Base-by-base conservation (phyloP, 2,888 invertebrate species). In the Hylaea fasciaria region DNA sequence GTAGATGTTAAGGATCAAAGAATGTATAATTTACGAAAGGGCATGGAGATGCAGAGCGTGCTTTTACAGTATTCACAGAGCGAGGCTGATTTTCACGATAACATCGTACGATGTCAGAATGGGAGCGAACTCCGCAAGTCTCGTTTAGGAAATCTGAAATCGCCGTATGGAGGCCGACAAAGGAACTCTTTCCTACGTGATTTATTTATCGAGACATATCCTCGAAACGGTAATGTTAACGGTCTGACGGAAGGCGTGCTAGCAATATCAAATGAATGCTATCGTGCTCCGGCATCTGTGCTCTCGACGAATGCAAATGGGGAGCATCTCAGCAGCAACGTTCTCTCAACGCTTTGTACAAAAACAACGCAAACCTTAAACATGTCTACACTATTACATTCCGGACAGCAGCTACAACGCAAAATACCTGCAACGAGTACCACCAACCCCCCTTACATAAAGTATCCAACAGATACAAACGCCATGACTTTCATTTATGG, bases 191-290 rank as follows among this genome's bases (percentile, higher is more conserved):
- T 81, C 76, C 82, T 85, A 86, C 88, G 86, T 86, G 89, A 87
- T 87, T 85, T 87, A 86, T 87, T 83, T 89, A 87, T 85, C 82
- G 88, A 87, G 86, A 82, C 85, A 83, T 85, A 85, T 86, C 84
- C 85, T 85, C 85, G 78, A 78, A 89, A 87, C 87, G 83, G 89
- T 86, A 86, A 85, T 76, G 78, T 76, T 90, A 91, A 90, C 89
- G 89, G 90, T 83, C 79, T 79, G 75, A 69, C 81, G 68, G 73
- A 80, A 80, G 76, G 83, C 89, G 88, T 89, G 91, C 85, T 81
- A 74, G 85, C 83, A 86, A 89, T 91, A 83, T 80, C 83, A 86
- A 91, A 85, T 80, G 83, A 83, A 82, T 78, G 70, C 80, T 87
- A 89, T 91, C 90, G 79, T 72, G 70, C 71, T 75, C 80, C 83